These are phyloP conservation scores for Botia kubotai DNA, from an alignment of 2,797 vertebrate species.

Conservation along the genomic window DNA sequence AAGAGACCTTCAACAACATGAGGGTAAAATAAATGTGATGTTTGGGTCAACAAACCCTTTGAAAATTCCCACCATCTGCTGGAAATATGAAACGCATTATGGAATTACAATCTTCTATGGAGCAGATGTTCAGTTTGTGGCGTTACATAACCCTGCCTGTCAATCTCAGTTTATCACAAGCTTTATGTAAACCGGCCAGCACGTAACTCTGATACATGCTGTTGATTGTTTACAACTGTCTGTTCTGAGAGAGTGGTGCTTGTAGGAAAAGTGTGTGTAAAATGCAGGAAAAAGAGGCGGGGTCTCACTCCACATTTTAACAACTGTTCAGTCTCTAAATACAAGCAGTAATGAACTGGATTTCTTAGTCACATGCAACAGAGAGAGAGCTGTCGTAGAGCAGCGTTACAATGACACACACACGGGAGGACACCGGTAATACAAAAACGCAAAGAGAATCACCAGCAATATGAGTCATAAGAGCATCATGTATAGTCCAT, in stretches of 20 bases:
- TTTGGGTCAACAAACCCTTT: too few relatives aligned
- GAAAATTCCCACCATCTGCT: too few relatives aligned
- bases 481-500: slow-evolving; percentile 42
- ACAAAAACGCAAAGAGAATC: slow-evolving; percentile 18
- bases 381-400: slow-evolving; percentile 12
- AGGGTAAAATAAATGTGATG: too few relatives aligned
- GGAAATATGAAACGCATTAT: neutral
- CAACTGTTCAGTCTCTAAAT: slow-evolving; percentile 9
- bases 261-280: slow-evolving; percentile 2
- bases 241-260: neutral
- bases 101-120: slow-evolving; percentile 15
- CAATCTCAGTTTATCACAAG: slow-evolving; percentile 26
- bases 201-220: neutral
- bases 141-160: slow-evolving; percentile 29
- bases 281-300: neutral
- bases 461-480: slow-evolving; percentile 40
- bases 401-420: slow-evolving; percentile 14
- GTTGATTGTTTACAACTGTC: neutral
- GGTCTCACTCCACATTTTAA: neutral
- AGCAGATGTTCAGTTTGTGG: neutral
- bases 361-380: slow-evolving; percentile 5
- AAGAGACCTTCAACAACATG: too few relatives aligned
- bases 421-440: slow-evolving; percentile 9
- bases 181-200: slow-evolving; percentile 11
- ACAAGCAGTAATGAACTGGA: slow-evolving; percentile 16